These are phyloP conservation scores for Laspeyria flexula DNA, from an alignment of 2,888 invertebrate species.

Conservation along the genomic window DNA sequence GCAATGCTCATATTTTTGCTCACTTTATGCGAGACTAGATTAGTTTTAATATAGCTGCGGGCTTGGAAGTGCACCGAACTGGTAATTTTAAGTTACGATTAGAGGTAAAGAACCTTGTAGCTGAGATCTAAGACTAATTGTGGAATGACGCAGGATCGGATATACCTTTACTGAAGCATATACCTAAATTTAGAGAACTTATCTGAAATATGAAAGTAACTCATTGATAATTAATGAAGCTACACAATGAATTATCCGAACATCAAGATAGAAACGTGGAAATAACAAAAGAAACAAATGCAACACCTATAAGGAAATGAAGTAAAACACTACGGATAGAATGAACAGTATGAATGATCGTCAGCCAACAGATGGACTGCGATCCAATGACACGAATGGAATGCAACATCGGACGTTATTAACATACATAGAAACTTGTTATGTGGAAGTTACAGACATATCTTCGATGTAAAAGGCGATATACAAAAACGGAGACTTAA, in stretches of 20 bases:
- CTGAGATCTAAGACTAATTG: neutral
- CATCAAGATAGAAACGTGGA: conserved; percentile 5
- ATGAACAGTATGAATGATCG: conserved; percentile 10
- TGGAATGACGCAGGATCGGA: no score
- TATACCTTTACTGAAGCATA: no score
- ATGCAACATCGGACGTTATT: conserved; percentile 27
- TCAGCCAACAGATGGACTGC: conserved; percentile 9
- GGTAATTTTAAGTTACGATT: neutral
- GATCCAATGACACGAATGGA: conserved; percentile 24
- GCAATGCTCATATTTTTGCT: neutral
- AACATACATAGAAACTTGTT: conserved; percentile 1
- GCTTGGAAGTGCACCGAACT: neutral
- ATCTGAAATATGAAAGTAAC: no score
- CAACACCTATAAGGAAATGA: conserved; percentile 13
- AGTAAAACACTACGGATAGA: conserved; percentile 9
- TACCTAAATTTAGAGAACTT: no score
- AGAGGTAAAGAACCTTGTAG: neutral
- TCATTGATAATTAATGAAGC: neutral
- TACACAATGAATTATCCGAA: neutral
- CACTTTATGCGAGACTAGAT: neutral
- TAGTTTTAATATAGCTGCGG: neutral
- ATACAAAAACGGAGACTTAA: conserved; percentile 12
- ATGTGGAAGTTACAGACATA: conserved; percentile 16
- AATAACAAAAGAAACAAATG: neutral
- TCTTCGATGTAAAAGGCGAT: conserved; percentile 12